Evolutionary conservation across 2,797 vertebrate genomes (phyloP).

Genomic region (Onychomys torridus): DNA sequence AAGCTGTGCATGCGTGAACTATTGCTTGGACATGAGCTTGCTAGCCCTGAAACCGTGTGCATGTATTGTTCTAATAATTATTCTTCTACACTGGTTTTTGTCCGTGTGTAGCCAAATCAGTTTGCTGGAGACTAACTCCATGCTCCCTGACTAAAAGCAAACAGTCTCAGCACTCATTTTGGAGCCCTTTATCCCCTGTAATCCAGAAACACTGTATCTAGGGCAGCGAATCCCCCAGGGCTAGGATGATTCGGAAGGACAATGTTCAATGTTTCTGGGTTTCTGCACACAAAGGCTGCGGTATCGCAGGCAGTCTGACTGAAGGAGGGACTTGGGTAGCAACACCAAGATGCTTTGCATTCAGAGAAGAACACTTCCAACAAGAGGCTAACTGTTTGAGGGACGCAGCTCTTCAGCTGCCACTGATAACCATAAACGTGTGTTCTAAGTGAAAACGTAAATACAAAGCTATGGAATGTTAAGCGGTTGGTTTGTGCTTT

Average conservation of each 20-base stretch:
- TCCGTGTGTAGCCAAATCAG: background rate
- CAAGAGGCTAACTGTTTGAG: conserved; percentile 1
- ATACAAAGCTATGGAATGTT: conserved; percentile 13
- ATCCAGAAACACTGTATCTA: conserved; percentile 10
- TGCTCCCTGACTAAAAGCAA: background rate
- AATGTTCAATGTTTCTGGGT: conserved; percentile 30
- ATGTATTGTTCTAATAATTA: background rate
- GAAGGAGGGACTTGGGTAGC: background rate
- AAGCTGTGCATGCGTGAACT: background rate
- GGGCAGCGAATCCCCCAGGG: conserved; percentile 22
- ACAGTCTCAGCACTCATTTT: background rate
- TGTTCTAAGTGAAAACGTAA: conserved; percentile 11
- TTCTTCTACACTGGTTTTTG: background rate
- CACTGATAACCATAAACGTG: background rate
- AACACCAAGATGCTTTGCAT: conserved; percentile 38
- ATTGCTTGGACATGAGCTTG: background rate
- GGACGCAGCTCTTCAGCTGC: background rate
- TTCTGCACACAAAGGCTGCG: background rate
- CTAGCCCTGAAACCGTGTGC: background rate
- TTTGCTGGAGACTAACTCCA: background rate
- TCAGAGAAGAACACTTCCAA: background rate
- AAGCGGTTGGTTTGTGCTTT: background rate
- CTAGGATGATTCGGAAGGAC: background rate
- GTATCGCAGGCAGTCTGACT: background rate
- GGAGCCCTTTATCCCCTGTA: background rate